Base-by-base conservation (phyloP, 2,888 invertebrate species). In the Antheraea assamensis region DNA sequence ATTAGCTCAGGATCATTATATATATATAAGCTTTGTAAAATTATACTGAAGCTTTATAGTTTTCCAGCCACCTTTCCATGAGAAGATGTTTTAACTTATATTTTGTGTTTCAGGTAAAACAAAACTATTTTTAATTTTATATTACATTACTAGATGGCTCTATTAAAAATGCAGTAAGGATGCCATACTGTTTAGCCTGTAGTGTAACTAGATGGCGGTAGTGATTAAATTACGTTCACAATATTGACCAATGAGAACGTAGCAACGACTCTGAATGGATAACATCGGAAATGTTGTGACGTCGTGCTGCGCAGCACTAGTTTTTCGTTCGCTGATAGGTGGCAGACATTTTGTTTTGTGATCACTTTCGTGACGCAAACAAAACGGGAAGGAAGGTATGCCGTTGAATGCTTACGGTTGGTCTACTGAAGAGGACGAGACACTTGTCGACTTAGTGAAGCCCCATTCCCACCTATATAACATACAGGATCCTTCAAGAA, bases 291-390 rank as follows among this genome's bases (percentile, higher is more conserved):
- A 70, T 73, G 74, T 81, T 80, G 88, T 92, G 91, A 92, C 92
- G 92, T 93, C 83, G 88, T 89, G 87, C 88, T 88, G 90, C 90
- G 89, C 91, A 90, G 89, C 89, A 88, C 88, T 87, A 82, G 85
- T 91, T 92, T 90, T 92, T 85, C 86, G 88, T 87, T 87, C 84
- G 87, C 81, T 90, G 92, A 92, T 92, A 92, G 92, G 92, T 81
- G 83, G 90, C 87, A 82, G 92, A 92, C 93, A 94, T 93, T 89
- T 94, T 94, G 93, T 90, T 88, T 88, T 81, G 81, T 80, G 80
- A 77, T 78, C 78, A 82, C 61, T 85, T 75, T 76, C 79, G 84
- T 88, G 83, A 82, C 79, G 82, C 80, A 83, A 79, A 79, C 78
- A 76, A 80, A 81, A 82, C 83, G 76, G 77, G 80, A 79, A 66